phyloP scores from a whole-genome alignment of 1,140 invertebrate genomes.

The Tyrophagus putrescentiae region DNA sequence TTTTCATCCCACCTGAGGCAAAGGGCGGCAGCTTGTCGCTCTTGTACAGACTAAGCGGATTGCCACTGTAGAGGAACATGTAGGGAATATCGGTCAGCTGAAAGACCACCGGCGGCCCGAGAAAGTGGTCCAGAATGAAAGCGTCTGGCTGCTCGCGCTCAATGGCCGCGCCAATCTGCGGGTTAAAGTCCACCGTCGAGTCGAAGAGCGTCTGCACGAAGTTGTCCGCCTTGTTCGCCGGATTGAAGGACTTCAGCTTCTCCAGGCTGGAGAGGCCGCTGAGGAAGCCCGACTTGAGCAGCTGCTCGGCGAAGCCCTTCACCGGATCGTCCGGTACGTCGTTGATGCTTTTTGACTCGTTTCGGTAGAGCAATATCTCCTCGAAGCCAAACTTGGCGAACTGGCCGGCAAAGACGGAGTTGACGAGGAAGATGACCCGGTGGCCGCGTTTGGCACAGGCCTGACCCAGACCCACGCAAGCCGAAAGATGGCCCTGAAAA shows the following conservation, averaged over 20 bases:
- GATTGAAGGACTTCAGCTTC: neutral
- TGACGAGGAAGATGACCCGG: neutral
- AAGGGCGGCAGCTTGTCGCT: neutral
- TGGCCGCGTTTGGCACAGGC: neutral
- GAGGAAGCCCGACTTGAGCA: slow-evolving; percentile 6
- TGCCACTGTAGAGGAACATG: slow-evolving; percentile 5
- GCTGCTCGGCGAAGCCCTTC: neutral
- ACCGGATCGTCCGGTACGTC: neutral
- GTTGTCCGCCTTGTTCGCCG: neutral
- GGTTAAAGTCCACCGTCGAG: neutral
- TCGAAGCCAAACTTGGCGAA: neutral
- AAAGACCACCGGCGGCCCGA: too few relatives aligned
- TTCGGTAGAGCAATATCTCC: neutral
- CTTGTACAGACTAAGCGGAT: neutral
- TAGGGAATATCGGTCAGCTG: slow-evolving; percentile 8
- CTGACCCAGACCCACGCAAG: neutral
- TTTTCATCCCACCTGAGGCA: neutral
- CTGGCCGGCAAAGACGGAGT: neutral
- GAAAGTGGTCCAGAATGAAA: slow-evolving; percentile 5
- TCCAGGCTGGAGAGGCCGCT: neutral
- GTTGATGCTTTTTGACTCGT: neutral
- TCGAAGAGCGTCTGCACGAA: neutral
- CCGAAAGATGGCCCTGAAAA: too few relatives aligned
- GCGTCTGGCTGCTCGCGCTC: neutral
- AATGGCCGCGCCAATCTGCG: neutral